phyloP scores from a whole-genome alignment of 2,888 invertebrate species.

The Julus scandinavius region DNA sequence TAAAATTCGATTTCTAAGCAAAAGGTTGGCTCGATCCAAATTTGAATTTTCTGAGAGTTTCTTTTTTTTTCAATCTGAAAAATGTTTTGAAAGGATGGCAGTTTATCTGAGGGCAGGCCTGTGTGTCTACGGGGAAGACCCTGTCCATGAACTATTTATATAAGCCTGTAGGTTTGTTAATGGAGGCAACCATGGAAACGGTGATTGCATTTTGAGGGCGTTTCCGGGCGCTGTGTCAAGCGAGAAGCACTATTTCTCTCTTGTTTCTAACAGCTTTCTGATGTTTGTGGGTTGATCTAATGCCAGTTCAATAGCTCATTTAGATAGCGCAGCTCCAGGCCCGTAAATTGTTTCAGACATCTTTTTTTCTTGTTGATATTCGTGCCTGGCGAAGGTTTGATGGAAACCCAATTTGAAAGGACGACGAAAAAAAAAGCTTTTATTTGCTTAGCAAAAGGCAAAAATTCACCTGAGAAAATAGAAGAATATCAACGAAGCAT shows the following conservation, averaged over 20 bases:
- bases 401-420: constrained; percentile 39
- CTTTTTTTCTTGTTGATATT: neutral
- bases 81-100: neutral
- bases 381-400: neutral
- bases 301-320: constrained; percentile 38
- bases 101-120: neutral
- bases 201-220: constrained; percentile 17
- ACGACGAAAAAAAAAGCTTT: neutral
- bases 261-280: constrained; percentile 13
- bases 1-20: no score
- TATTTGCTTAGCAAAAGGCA: constrained; percentile 33
- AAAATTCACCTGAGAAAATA: neutral
- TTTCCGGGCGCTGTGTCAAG: neutral
- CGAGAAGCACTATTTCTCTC: neutral
- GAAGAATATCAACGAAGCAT: neutral
- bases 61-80: neutral
- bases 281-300: neutral
- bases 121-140: neutral
- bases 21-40: neutral
- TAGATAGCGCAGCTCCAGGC: neutral
- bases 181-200: constrained; percentile 36
- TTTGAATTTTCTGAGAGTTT: neutral
- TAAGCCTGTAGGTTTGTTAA: neutral
- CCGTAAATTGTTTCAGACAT: constrained; percentile 22
- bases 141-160: constrained; percentile 14